Evolutionary conservation across 2,888 invertebrate species (phyloP).

Genomic region (Saturnia japonica): DNA sequence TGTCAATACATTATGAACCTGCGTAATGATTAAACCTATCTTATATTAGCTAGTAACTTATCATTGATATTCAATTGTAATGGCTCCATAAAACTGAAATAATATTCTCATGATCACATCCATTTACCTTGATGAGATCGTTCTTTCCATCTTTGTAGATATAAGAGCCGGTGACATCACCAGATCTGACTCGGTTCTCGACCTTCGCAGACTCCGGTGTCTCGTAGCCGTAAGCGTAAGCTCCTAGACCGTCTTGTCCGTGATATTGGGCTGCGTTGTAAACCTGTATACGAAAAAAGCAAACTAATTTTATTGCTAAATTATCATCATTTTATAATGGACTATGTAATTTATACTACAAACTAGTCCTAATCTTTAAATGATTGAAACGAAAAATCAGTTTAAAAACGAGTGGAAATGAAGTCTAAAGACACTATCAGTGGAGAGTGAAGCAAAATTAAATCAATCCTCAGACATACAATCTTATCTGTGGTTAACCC

Average conservation of each 20-base stretch:
- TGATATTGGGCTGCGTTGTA: slow-evolving; percentile 87
- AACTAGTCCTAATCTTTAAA: neutral
- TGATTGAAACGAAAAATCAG: neutral
- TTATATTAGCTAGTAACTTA: too few relatives aligned
- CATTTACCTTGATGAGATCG: slow-evolving; percentile 81
- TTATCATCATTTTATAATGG: neutral
- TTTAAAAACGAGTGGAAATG: too few relatives aligned
- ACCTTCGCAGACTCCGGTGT: slow-evolving; percentile 88
- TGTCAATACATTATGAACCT: too few relatives aligned
- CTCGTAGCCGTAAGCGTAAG: slow-evolving; percentile 87
- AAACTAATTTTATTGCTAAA: neutral
- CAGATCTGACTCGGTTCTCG: slow-evolving; percentile 85
- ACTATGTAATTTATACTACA: neutral
- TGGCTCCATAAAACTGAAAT: neutral
- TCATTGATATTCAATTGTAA: neutral
- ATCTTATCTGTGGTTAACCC: neutral
- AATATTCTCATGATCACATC: neutral
- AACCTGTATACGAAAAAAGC: slow-evolving; percentile 56
- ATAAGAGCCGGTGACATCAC: slow-evolving; percentile 87
- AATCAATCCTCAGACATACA: too few relatives aligned
- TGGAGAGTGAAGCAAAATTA: too few relatives aligned
- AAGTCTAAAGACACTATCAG: too few relatives aligned
- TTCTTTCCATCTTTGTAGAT: slow-evolving; percentile 83
- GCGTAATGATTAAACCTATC: too few relatives aligned
- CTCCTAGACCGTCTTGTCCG: slow-evolving; percentile 87